Base-by-base conservation (phyloP, 2,797 vertebrate species). In the Chiloscyllium punctatum region DNA sequence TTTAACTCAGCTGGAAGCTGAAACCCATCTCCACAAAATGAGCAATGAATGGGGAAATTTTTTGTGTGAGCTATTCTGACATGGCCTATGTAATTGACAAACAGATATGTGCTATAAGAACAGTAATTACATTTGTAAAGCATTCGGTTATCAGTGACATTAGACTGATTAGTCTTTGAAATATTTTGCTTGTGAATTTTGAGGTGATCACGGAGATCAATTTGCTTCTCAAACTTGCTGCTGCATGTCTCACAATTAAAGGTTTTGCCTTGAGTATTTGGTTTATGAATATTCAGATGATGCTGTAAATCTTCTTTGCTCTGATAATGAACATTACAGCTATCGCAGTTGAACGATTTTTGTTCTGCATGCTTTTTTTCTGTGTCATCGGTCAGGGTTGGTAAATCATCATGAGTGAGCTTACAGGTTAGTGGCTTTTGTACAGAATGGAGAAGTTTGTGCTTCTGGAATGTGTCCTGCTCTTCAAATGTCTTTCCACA, bases 241-340 rank as follows among this genome's bases (percentile, higher is more conserved):
- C 71, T 95, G 42, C 94, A 95, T 16, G 51, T 72, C 13, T 95
- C 94, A 51, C 94, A 95, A 25, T 77, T 77, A 72, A 95, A 95
- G 7, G 11, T 57, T 95, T 95, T 95, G 5, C 71, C 71, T 30
- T 95, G 71, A 92, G 8, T 11, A 57, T 95, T 95, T 95, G 69
- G 71, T 95, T 95, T 95, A 95, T 95, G 94, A 95, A 95, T 77
- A 74, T 95, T 95, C 71, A 95, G 42, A 77, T 95, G 94, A 51
- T 95, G 94, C 94, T 95, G 94, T 53, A 95, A 77, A 95, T 95
- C 94, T 6, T 77, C 94, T 95, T 95, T 48, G 27, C 48, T 95
- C 48, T 74, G 42, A 95, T 53, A 95, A 94, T 77, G 74, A 25
- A 18, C 71, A 77, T n/a, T 95, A 33, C 94, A 95, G 27, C 25